Base-by-base conservation (phyloP, 2,888 invertebrate genomes). In the Norana najaformis region DNA sequence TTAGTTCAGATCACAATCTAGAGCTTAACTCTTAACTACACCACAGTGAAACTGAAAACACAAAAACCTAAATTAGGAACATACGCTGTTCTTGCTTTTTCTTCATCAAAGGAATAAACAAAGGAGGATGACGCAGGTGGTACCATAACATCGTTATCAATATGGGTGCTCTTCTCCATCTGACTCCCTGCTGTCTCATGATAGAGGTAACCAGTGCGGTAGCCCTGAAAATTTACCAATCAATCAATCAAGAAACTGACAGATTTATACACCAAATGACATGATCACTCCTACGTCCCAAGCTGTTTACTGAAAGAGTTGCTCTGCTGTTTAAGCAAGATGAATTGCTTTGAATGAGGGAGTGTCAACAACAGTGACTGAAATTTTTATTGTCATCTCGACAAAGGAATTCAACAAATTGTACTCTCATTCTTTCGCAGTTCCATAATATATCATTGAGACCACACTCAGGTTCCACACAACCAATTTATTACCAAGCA, bases 191-290 rank as follows among this genome's bases (percentile, higher is more conserved):
- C 98, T 89, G 98, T 98, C 95, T 98, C 97, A 92, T 98, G 96
- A 95, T 99, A 99, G 93, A 98, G 97, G 95, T 99, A 98, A 0
- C 99, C 99, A 91, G 99, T 99, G 93, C 98, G 97, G 96, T 98
- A 99, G 91, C 99, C 99, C 97, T 96, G 93, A n/a, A 85, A 36
- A 83, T 20, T 36, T 35, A n/a, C 36, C 14, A 41, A 35, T 39
- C 23, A 37, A 34, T 30, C 47, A 38, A 39, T 39, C 41, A 39
- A 88, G 37, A 14, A 39, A 88, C 88, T 88, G 41, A 88, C 34
- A 5, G 34, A 20, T 88, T 20, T 53, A 13, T 41, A 41, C n/a
- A 69, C 11, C 69, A n/a, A 47, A 47, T 23, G 23, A 2, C 6
- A 41, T 13, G 14, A 47, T 23, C 23, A 47, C 47, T 47, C n/a